Evolutionary conservation across 2,888 invertebrate species (phyloP).

Genomic region (Tiphia femorata): DNA sequence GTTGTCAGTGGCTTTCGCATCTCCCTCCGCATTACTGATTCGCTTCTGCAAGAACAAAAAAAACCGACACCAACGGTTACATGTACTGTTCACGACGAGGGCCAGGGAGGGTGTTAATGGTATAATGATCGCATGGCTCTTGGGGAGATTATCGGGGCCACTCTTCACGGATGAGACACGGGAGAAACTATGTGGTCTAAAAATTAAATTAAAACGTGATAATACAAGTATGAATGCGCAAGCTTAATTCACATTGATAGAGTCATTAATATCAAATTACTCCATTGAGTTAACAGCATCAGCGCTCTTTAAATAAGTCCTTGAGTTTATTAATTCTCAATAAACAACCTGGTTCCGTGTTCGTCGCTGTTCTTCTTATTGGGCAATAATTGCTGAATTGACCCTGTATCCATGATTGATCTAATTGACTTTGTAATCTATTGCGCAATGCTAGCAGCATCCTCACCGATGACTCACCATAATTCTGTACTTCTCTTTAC

Average conservation of each 20-base stretch:
- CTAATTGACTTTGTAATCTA: background rate
- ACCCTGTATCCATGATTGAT: background rate
- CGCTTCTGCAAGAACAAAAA: conserved; percentile 71
- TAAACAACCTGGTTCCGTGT: background rate
- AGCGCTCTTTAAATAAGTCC: too few species aligned
- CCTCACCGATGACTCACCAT: conserved; percentile 73
- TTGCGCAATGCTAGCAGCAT: background rate
- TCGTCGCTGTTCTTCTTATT: background rate
- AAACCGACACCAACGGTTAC: conserved; percentile 58
- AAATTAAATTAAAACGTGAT: too few species aligned
- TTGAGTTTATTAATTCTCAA: background rate
- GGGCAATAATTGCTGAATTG: background rate
- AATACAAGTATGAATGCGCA: too few species aligned
- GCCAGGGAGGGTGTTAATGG: too few species aligned
- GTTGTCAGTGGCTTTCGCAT: conserved; percentile 50
- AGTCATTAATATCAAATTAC: too few species aligned
- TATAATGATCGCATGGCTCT: conserved; percentile 29
- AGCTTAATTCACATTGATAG: too few species aligned
- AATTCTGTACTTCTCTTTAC: conserved; percentile 84
- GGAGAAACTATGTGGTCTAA: too few species aligned
- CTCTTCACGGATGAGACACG: too few species aligned
- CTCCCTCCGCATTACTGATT: conserved; percentile 64
- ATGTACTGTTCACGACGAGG: conserved; percentile 28
- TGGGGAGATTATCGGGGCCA: too few species aligned
- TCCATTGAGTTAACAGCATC: too few species aligned